Conservation (phyloP, 2,888 invertebrate species). For the Shargacucullia verbasci region DNA sequence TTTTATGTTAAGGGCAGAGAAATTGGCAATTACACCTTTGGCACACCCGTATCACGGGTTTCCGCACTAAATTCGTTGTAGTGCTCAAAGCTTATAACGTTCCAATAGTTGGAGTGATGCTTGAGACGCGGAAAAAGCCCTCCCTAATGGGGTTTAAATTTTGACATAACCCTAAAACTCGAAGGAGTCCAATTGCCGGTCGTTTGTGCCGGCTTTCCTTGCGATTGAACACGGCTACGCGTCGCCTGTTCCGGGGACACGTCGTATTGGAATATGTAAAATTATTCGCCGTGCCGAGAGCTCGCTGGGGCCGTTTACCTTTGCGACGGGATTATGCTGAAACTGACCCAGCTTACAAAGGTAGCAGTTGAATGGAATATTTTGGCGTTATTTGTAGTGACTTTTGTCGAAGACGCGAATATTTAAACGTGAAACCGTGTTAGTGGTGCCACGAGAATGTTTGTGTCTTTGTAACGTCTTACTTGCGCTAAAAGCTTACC, state of each 20-base stretch:
- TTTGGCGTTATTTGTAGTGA: conserved; percentile 47
- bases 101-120: conserved; percentile 36
- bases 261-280: conserved; percentile 69
- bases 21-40: conserved; percentile 44
- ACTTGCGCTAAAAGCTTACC: conserved; percentile 26
- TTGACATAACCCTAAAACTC: conserved; percentile 44
- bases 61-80: conserved; percentile 20
- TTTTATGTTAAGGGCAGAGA: conserved; percentile 32
- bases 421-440: conserved; percentile 44
- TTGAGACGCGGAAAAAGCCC: conserved; percentile 28
- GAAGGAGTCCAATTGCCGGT: conserved; percentile 52
- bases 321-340: conserved; percentile 61
- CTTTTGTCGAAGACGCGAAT: conserved; percentile 51
- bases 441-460: conserved; percentile 19
- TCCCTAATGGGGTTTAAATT: conserved; percentile 43
- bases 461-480: conserved; percentile 37
- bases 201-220: conserved; percentile 55
- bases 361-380: conserved; percentile 49
- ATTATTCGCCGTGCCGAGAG: conserved; percentile 66
- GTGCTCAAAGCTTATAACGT: conserved; percentile 30
- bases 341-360: conserved; percentile 61
- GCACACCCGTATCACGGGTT: conserved; percentile 18
- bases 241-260: conserved; percentile 57
- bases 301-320: conserved; percentile 70
- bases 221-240: conserved; percentile 55